These are phyloP conservation scores for Vandiemenella viatica DNA, from an alignment of 2,888 invertebrate genomes.

Conservation along the genomic window DNA sequence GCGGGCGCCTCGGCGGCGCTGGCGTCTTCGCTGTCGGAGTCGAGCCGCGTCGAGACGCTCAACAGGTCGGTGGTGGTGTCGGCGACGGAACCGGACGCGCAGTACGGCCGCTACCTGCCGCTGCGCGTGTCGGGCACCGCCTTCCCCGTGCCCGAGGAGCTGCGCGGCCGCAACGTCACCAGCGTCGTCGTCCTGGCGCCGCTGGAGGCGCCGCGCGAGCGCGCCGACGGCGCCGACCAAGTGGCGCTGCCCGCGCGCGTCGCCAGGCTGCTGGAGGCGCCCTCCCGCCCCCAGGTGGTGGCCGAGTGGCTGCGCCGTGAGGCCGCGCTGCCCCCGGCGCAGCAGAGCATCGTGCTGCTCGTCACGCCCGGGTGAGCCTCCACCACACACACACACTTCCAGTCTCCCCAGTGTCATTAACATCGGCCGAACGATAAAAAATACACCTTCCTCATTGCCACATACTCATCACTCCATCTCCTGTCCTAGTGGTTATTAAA, in stretches of 20 bases:
- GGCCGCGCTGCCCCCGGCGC: constrained; percentile 53
- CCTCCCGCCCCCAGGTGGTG: background rate
- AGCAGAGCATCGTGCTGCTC: constrained; percentile 66
- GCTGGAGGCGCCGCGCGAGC: constrained; percentile 34
- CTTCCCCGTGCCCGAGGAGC: constrained; percentile 66
- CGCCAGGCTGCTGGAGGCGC: background rate
- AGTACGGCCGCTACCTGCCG: constrained; percentile 73
- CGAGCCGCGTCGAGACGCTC: constrained; percentile 39
- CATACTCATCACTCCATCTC: no score
- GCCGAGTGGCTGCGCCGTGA: constrained; percentile 60
- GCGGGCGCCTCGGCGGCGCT: constrained; percentile 59
- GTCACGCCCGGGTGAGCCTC: no score
- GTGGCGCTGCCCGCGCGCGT: background rate
- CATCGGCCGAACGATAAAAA: no score
- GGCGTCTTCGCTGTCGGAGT: constrained; percentile 52
- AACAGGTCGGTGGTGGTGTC: constrained; percentile 25
- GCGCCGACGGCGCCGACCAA: constrained; percentile 1
- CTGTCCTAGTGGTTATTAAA: no score
- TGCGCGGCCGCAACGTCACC: constrained; percentile 60
- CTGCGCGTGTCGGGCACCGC: constrained; percentile 61
- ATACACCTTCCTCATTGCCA: no score
- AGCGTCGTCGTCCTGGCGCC: constrained; percentile 77
- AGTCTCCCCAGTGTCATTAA: no score
- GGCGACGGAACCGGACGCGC: constrained; percentile 48
- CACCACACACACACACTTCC: no score